Base-by-base conservation (phyloP, 2,113 vertebrate species). In the Nansenia antarctica region DNA sequence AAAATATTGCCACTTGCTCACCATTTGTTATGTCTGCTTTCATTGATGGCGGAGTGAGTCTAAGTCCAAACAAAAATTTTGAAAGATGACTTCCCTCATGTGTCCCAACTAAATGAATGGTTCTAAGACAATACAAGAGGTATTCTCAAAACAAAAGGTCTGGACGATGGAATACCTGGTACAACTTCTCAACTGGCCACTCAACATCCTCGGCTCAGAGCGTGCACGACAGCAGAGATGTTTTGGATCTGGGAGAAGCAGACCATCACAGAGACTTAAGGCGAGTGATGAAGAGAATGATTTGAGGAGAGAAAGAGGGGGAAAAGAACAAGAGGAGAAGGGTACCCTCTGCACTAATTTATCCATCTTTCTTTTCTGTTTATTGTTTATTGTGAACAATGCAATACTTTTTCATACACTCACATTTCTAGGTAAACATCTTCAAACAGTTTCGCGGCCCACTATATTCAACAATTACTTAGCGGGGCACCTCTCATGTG, bases 261-360 rank as follows among this genome's bases (percentile, higher is more conserved):
- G 58, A 60, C 58, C 58, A 60, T 60, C 58, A 60, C 32, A 60
- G 8, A 32, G 58, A 32, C 31, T 35, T 22, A 35, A 20, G 55
- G 58, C 24, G 9, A 34, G 32, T 35, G 58, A 60, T 24, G 58
- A 31, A 60, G 58, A 35, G 58, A 60, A 32, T n/a, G 58, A 60
- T 60, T 34, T 35, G 18, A 34, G n/a, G 8, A 24, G n/a, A 60
- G 32, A 35, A 35, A 60, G 30, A 34, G 9, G 9, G 32, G 20
- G 15, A 27, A 60, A 35, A 35, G 18, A n/a, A 59, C 3, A 52
- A n/a, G 15, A 27, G 20, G 24, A 29, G 24, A 9, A 11, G n/a
- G 18, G n/a, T 12, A n/a, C 6, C n/a, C 31, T 9, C n/a, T 11
- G 4, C 11, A 22, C 18, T 35, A n/a, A 7, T 35, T 20, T 3